Base-by-base conservation (phyloP, 2,888 invertebrate species). In the Steinernema scapterisci region DNA sequence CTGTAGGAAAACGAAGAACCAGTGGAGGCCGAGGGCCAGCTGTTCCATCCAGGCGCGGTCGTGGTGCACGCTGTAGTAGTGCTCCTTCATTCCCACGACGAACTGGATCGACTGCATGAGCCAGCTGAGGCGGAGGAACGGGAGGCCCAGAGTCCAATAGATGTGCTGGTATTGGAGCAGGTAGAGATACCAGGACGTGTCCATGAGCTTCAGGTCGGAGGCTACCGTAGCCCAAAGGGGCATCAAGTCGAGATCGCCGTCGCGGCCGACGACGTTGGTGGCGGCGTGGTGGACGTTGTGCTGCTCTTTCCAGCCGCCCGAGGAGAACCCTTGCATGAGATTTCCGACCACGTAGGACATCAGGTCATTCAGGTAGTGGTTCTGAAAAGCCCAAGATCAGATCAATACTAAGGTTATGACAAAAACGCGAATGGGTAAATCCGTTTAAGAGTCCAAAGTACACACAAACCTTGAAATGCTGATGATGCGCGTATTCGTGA, bases 201-300 rank as follows among this genome's bases (percentile, higher is more conserved):
- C 84, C 27, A 78, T 76, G 9, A 78, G 38, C 75, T 84, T 85
- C 43, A 85, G 76, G 77, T 86, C 83, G 16, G 82, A 80, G 27
- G 81, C 85, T 5, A 86, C 84, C 0, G 86, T 86, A 3, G 86
- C 86, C 79, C 83, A 86, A 75, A 85, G 81, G 6, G 86, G 86
- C 79, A 86, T 80, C 70, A 86, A 76, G 72, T 86, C 86, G 45
- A 86, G 80, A 75, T 86, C 86, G 16, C 86, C 86, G 73, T 86
- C 86, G 48, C 85, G 73, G 43, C 84, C 82, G 23, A 83, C 79
- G 9, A 83, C 86, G 75, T 86, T 86, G 9, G 86, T 87, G 13
- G 86, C 86, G 11, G 86, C 86, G 72, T 86, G 86, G 73, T 86
- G 86, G 44, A 78, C 77, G 71, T 85, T 85, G 80, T 84, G 85